These are phyloP conservation scores for Nomada ruficornis DNA, from an alignment of 2,888 invertebrate species.

Conservation along the genomic window DNA sequence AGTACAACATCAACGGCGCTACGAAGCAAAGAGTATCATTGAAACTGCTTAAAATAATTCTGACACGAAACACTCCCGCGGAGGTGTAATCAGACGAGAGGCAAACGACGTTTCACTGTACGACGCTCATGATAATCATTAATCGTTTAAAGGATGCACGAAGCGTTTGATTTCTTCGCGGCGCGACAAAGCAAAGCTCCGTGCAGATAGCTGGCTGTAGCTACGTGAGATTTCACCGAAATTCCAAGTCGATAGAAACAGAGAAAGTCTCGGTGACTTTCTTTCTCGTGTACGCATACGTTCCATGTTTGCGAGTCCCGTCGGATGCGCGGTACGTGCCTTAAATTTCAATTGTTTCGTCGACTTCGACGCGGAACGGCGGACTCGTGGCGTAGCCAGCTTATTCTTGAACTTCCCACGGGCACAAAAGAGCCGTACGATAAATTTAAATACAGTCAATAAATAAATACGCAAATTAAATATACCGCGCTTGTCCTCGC, in stretches of 20 bases:
- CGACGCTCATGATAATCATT: not conserved
- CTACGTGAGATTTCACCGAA: constrained; percentile 60
- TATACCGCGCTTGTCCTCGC: not conserved
- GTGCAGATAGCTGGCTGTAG: not conserved
- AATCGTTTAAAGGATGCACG: not conserved
- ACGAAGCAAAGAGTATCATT: not conserved
- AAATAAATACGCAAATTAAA: constrained; percentile 38
- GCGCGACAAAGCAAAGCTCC: constrained; percentile 9
- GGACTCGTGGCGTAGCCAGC: not conserved
- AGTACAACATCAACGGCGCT: not conserved
- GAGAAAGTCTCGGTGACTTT: constrained; percentile 67
- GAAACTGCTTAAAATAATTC: too few relatives aligned
- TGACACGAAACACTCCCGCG: not conserved
- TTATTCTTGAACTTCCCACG: not conserved
- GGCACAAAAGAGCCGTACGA: not conserved
- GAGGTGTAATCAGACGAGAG: not conserved
- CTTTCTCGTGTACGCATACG: constrained; percentile 48
- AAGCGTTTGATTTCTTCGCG: constrained; percentile 9
- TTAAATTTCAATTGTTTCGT: constrained; percentile 63
- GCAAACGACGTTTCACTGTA: constrained; percentile 16
- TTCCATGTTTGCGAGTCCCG: constrained; percentile 47
- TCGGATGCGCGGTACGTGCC: constrained; percentile 57
- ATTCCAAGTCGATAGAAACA: constrained; percentile 56
- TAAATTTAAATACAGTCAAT: constrained; percentile 8
- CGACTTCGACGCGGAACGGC: constrained; percentile 6